A percentile compares a stretch with the other conserved stretches of the same genome.
These are phyloP conservation scores for Caranx melampygus DNA, from an alignment of 2,113 vertebrate species.

Conservation along the genomic window DNA sequence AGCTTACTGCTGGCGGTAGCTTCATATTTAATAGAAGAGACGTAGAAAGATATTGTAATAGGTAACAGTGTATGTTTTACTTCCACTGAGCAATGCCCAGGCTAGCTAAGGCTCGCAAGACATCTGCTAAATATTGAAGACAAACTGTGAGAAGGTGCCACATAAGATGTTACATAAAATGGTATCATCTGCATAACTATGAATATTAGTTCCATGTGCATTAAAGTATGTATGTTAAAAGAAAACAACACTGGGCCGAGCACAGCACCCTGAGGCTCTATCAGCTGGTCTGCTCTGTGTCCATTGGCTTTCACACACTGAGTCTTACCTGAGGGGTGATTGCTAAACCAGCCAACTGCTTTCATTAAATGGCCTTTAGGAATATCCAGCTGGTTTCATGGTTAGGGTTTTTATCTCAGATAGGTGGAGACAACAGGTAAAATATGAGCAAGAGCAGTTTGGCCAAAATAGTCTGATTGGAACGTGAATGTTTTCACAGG, in stretches of 20 bases:
- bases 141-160: too few species aligned
- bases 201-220: neutral
- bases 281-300: neutral
- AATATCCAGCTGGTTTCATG: constrained; percentile 9
- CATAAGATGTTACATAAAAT: too few species aligned
- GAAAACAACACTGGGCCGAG: neutral
- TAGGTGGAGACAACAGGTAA: constrained; percentile 23
- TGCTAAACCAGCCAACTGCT: neutral
- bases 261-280: neutral
- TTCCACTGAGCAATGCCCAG: too few species aligned
- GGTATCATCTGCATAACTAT: neutral
- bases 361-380: constrained; percentile 14
- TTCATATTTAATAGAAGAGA: too few species aligned
- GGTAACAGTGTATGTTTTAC: too few species aligned
- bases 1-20: neutral
- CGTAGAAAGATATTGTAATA: too few species aligned
- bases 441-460: constrained; percentile 23
- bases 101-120: too few species aligned
- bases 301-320: neutral
- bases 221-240: neutral
- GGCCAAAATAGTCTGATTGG: constrained; percentile 21
- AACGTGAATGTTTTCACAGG: constrained; percentile 35
- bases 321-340: neutral
- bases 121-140: too few species aligned
- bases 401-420: neutral